Base-by-base conservation (phyloP, 2,113 vertebrate genomes). In the Dicentrarchus labrax region DNA sequence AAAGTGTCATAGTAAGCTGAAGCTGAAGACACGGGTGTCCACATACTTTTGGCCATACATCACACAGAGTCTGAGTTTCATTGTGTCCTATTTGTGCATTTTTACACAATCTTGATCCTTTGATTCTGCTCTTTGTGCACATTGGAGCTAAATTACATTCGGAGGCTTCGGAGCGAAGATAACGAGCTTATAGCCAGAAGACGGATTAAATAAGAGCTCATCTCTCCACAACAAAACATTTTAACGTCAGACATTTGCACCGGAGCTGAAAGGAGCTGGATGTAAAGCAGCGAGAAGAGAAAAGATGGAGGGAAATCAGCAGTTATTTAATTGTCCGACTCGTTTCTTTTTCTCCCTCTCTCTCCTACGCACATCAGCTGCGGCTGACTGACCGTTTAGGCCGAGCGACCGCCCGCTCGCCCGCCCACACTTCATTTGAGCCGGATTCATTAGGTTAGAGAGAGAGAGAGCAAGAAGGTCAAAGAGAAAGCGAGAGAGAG, bases 391-490 rank as follows among this genome's bases (percentile, higher is more conserved):
- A 78, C 61, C 83, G 86, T 80, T 90, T 89, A 94, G 92, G 93
- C 86, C 88, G 53, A 80, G 83, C 86, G 59, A 30, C 68, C 41
- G 85, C 87, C 80, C 64, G 70, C 22, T n/a, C 74, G 80, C 80
- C 57, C 88, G 91, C 94, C 93, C 92, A 95, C 93, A 94, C 93
- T 92, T 94, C 94, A 93, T 94, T 91, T 92, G 88, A 91, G 90
- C 90, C 69, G 88, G 82, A 94, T 93, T 95, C 94, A 94, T 95
- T 95, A 94, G 90, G 90, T 72, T 89, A 85, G 82, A 76, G 67
- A 48, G 76, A 60, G 69, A 69, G 59, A 67, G 70, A 53, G 84
- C 72, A 79, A 47, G 87, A 88, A 83, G 75, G 88, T 82, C 82
- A 86, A 16, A 48, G 54, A 80, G 76, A 41, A 45, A 53, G 78